Conservation (phyloP, 2,113 vertebrate species). For the Halcyon senegalensis region DNA sequence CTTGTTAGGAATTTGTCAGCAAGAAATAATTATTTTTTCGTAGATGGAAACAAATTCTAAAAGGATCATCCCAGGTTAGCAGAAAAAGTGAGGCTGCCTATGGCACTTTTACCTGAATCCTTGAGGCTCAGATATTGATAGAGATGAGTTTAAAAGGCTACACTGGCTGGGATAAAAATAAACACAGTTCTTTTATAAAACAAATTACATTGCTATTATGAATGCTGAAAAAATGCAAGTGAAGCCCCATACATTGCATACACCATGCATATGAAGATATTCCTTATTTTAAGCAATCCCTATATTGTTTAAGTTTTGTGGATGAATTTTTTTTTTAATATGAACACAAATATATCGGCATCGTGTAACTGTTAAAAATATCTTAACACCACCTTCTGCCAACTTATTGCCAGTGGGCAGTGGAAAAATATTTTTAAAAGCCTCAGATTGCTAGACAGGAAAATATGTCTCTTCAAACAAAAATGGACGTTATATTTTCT, state of each 20-base stretch:
- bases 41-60: not conserved
- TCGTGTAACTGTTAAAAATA: not conserved
- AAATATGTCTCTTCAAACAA: not conserved
- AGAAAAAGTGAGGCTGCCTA: not conserved
- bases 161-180: not conserved
- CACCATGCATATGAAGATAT: not conserved
- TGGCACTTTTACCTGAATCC: not conserved
- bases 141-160: not conserved
- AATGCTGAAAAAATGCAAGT: not conserved
- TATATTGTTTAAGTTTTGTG: not conserved
- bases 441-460: not conserved
- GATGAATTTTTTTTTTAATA: not conserved
- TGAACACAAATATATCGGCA: not conserved
- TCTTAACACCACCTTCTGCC: not conserved
- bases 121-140: not conserved
- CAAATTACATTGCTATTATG: not conserved
- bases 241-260: not conserved
- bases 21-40: constrained; percentile 18
- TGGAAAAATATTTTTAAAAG: not conserved
- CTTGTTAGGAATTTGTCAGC: constrained; percentile 12
- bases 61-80: not conserved
- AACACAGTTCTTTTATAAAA: not conserved
- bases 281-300: not conserved
- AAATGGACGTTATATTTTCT: not conserved
- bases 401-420: not conserved